These are phyloP conservation scores for Apistogramma diplotaenia DNA, from an alignment of 2,113 vertebrate genomes.

Conservation along the genomic window DNA sequence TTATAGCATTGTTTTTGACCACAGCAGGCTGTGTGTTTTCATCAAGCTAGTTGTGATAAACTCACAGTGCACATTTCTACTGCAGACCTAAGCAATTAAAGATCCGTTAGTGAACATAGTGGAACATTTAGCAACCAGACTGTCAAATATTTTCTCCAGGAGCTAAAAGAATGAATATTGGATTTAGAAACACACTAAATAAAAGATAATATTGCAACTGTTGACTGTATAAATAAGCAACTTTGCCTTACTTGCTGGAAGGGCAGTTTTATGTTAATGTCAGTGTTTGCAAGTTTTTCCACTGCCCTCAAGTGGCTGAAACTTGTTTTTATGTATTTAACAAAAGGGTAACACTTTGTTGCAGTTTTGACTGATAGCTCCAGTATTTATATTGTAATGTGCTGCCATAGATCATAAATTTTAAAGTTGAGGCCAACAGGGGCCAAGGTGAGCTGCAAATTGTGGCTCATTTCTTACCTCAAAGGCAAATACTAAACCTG, in stretches of 20 bases:
- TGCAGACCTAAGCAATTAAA: not conserved
- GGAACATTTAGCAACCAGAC: not conserved
- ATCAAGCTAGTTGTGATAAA: not conserved
- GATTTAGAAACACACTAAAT: not conserved
- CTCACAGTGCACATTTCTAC: not conserved
- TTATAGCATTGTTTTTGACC: not conserved
- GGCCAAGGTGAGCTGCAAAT: not conserved
- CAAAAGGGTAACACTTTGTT: not conserved
- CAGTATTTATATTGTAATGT: not conserved
- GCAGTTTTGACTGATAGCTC: not conserved
- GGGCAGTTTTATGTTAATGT: not conserved
- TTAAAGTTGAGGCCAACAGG: not conserved
- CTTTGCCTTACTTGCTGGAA: not conserved
- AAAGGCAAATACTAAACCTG: constrained; percentile 20
- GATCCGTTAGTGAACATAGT: not conserved
- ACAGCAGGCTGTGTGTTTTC: not conserved
- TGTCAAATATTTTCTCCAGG: not conserved
- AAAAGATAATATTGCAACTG: not conserved
- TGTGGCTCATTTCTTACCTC: constrained; percentile 6
- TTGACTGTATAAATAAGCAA: not conserved
- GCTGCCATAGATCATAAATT: not conserved
- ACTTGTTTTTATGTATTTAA: not conserved
- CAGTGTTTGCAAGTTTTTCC: not conserved
- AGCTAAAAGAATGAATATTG: not conserved
- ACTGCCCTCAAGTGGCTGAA: not conserved